Conservation (phyloP, 1,140 invertebrate genomes). For the Drosophila hydei region DNA sequence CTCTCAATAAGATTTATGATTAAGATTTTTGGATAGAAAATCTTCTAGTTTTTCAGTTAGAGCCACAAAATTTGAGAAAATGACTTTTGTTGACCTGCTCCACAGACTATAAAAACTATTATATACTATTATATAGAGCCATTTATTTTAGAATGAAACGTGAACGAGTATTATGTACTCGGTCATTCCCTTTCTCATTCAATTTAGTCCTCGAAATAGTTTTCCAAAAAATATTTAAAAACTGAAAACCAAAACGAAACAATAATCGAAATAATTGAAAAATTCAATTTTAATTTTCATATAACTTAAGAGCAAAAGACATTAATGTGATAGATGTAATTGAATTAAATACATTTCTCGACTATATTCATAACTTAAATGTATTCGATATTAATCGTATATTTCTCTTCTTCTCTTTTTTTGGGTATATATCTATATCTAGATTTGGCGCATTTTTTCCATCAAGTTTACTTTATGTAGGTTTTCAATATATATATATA, state of each 20-base stretch:
- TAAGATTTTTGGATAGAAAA: no score
- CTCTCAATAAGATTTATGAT: no score
- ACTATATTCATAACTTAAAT: constrained; percentile 51
- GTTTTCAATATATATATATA: constrained; percentile 29
- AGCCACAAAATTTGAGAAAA: no score
- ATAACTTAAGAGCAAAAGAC: constrained; percentile 63
- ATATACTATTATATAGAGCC: no score
- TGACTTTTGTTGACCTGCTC: no score
- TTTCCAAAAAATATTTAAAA: constrained; percentile 2
- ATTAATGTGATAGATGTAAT: constrained; percentile 43
- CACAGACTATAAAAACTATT: no score
- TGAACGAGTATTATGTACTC: no score
- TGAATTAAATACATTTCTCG: constrained; percentile 39
- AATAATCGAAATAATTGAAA: constrained; percentile 58
- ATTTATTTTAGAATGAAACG: no score
- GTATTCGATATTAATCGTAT: constrained; percentile 42
- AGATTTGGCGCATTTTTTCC: constrained; percentile 74
- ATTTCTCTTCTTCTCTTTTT: constrained; percentile 32
- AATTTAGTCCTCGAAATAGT: no score
- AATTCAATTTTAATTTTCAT: constrained; percentile 71
- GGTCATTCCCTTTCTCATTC: neutral
- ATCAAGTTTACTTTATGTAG: constrained; percentile 54
- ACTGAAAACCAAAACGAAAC: constrained; percentile 9
- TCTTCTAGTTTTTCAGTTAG: no score
- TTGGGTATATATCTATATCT: constrained; percentile 52